Evolutionary conservation across 2,113 vertebrate genomes (phyloP).

Genomic region (Ageneiosus marmoratus): DNA sequence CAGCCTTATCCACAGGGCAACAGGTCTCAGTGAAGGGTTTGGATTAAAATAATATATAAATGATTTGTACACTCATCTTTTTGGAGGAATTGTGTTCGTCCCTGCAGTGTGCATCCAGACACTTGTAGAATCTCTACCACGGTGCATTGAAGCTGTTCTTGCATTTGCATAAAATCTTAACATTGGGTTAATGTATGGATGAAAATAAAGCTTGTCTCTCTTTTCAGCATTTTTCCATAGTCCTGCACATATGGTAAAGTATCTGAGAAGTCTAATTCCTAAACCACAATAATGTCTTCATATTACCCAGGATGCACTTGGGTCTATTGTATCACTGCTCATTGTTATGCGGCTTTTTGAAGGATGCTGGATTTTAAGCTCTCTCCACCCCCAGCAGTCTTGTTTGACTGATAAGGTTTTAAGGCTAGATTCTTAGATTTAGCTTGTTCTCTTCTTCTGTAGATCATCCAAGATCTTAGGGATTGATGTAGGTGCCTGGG

Average conservation of each 20-base stretch:
- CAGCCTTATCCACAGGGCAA: no score
- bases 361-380: slow-evolving; percentile 34
- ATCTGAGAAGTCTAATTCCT: slow-evolving; percentile 62
- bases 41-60: not conserved
- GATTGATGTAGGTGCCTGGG: slow-evolving; percentile 36
- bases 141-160: not conserved
- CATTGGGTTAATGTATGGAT: not conserved
- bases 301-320: slow-evolving; percentile 49
- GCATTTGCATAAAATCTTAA: not conserved
- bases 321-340: slow-evolving; percentile 55
- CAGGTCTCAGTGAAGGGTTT: not conserved
- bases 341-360: slow-evolving; percentile 52
- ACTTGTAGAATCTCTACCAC: not conserved
- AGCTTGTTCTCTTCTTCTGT: no score
- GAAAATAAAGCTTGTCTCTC: slow-evolving; percentile 45
- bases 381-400: not conserved
- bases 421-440: slow-evolving; percentile 43
- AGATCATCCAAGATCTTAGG: slow-evolving; percentile 50
- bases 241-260: not conserved
- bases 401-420: slow-evolving; percentile 41
- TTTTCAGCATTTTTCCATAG: slow-evolving; percentile 58
- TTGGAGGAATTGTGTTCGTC: not conserved
- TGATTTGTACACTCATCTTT: not conserved
- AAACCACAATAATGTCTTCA: slow-evolving; percentile 56
- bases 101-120: not conserved